phyloP scores from a whole-genome alignment of 2,888 invertebrate species.

The Cephus pygmeus region DNA sequence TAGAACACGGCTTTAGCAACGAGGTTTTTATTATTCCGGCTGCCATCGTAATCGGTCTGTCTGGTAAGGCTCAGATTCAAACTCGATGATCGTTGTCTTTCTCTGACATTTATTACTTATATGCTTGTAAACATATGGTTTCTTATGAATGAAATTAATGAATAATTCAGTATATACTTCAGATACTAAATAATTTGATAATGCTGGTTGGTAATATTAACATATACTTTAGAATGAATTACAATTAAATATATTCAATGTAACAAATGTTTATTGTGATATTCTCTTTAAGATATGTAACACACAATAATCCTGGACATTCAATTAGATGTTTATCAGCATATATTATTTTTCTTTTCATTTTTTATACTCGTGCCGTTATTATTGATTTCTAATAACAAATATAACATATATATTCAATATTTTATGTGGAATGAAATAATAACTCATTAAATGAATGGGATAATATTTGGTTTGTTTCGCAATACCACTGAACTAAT shows the following conservation, averaged over 20 bases:
- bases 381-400: not conserved
- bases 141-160: not conserved
- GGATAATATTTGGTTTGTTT: not conserved
- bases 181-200: not conserved
- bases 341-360: not conserved
- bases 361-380: not conserved
- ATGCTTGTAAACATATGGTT: not conserved
- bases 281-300: not conserved
- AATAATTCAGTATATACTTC: not conserved
- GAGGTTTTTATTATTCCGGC: slow-evolving; percentile 88
- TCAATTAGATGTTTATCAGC: not conserved
- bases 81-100: not conserved
- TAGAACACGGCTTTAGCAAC: slow-evolving; percentile 90
- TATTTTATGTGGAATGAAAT: not conserved
- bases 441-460: not conserved
- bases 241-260: not conserved
- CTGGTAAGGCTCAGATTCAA: slow-evolving; percentile 71
- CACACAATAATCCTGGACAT: not conserved
- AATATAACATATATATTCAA: not conserved
- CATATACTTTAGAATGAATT: not conserved
- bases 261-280: not conserved
- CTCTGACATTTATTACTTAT: not conserved
- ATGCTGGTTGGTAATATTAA: not conserved
- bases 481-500: not conserved
- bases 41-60: slow-evolving; percentile 80